Conservation (phyloP, 2,888 invertebrate genomes). For the Hylaea fasciaria region DNA sequence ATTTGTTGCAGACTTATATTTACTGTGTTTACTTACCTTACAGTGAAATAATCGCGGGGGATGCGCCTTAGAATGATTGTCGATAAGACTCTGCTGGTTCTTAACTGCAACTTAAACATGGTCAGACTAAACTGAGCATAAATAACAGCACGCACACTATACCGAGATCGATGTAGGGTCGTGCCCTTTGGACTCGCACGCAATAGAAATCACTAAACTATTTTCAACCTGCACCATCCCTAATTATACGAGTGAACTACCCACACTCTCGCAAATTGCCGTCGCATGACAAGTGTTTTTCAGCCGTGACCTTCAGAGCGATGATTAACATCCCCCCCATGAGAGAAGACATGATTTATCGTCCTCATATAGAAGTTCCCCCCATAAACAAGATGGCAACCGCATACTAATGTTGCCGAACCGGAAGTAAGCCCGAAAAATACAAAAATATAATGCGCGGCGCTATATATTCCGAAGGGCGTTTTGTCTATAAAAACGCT, state of each 20-base stretch:
- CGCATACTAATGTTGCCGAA: constrained; percentile 33
- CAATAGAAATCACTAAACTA: constrained; percentile 6
- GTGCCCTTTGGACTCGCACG: constrained; percentile 7
- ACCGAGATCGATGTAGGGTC: not conserved
- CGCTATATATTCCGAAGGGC: constrained; percentile 5
- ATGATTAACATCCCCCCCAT: constrained; percentile 43
- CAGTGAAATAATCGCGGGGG: too few species aligned
- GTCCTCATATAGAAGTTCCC: constrained; percentile 37
- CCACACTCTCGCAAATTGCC: constrained; percentile 24
- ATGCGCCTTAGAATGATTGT: too few species aligned
- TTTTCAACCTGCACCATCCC: constrained; percentile 1
- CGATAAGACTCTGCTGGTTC: too few species aligned
- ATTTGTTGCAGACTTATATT: not conserved
- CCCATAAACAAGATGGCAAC: constrained; percentile 38
- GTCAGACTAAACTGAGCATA: too few species aligned
- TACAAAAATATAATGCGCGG: constrained; percentile 18
- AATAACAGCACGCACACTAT: not conserved
- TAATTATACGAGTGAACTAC: constrained; percentile 23
- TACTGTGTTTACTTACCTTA: too few species aligned
- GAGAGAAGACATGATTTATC: constrained; percentile 43
- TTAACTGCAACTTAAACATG: too few species aligned
- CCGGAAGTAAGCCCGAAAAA: constrained; percentile 26
- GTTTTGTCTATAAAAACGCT: constrained; percentile 36
- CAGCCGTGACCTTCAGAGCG: constrained; percentile 36
- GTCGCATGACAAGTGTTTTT: constrained; percentile 29